A percentile compares a stretch with the other conserved stretches of the same genome.
Evolutionary conservation across 2,888 invertebrate genomes (phyloP).

Genomic region (Dryomyza anilis): DNA sequence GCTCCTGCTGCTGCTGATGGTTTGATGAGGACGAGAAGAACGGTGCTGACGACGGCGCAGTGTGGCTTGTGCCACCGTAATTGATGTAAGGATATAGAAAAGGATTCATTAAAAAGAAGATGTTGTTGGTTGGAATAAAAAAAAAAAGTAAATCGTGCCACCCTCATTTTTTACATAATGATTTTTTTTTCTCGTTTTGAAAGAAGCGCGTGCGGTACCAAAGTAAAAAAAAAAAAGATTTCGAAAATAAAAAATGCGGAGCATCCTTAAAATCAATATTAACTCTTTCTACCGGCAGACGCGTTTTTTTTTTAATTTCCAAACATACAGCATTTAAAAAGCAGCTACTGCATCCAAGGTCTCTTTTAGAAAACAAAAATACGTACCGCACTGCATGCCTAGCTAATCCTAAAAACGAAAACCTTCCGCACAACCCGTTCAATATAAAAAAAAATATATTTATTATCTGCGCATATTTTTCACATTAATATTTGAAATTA

Average conservation of each 20-base stretch:
- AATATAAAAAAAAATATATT: background rate
- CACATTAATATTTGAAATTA: conserved; percentile 55
- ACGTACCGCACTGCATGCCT: background rate
- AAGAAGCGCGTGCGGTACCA: background rate
- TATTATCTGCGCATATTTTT: conserved; percentile 53
- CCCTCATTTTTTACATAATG: conserved; percentile 36
- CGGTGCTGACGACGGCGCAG: background rate
- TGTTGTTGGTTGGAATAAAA: too few relatives aligned
- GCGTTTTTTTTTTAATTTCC: conserved; percentile 2
- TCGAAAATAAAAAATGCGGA: background rate
- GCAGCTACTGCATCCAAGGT: background rate
- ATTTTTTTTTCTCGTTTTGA: conserved; percentile 9
- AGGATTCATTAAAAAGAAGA: conserved; percentile 32
- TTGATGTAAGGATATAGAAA: conserved; percentile 19
- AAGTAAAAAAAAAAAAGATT: background rate
- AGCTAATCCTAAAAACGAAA: background rate
- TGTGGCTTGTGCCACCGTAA: conserved; percentile 2
- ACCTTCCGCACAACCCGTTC: conserved; percentile 17
- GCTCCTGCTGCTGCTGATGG: background rate
- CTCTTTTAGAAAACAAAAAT: background rate
- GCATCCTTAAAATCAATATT: background rate
- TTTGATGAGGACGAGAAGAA: background rate
- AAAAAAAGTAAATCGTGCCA: conserved; percentile 33
- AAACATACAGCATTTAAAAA: background rate
- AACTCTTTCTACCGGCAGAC: background rate